Evolutionary conservation across 1,140 invertebrate species (phyloP), one percentile per base, ranked within the genome.

Genomic region (Trachelipus rathkii): DNA sequence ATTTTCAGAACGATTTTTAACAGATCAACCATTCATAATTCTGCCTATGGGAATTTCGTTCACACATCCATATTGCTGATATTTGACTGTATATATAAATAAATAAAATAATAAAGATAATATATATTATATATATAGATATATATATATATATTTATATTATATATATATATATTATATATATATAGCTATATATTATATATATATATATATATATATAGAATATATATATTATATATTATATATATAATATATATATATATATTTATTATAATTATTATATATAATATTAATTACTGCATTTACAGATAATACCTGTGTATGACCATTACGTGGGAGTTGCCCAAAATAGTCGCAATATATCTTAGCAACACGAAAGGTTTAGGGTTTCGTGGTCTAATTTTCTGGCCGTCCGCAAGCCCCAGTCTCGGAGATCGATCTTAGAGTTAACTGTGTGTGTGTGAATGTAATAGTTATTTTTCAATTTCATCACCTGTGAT

Each of bases 41-140:
- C 89, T 3, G 96, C n/a, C n/a, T n/a, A n/a, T n/a, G 96, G 0
- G 90, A 86, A 85, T 97, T 97, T 98, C 96, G 85, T 98, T 98
- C 0, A 94, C 89, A 82, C 98, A n/a, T 95, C 83, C 92, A 89
- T n/a, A 98, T n/a, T 90, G 2, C 90, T 90, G 69, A 97, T 90
- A 85, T 95, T 95, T 3, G 97, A 92, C 94, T 96, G 87, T 19
- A 33, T 21, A 24, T 60, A 60, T 15, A 15, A 4, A 60, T 60
- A 13, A 3, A 60, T 13, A 60, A 50, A 10, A 50, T 50, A 15
- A 50, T 15, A 10, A 50, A 10, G 9, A 15, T 50, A 50, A 50
- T 60, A 15, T 15, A 13, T 60, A 60, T 60, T 13, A 60, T 15
- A 60, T 15, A 15, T 60, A 19, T 60, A 15, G 2, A 15, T 60